Percentiles rank a stretch among this genome's conserved stretches.
phyloP scores from a whole-genome alignment of 2,888 invertebrate species.

The Isoperla grammatica region DNA sequence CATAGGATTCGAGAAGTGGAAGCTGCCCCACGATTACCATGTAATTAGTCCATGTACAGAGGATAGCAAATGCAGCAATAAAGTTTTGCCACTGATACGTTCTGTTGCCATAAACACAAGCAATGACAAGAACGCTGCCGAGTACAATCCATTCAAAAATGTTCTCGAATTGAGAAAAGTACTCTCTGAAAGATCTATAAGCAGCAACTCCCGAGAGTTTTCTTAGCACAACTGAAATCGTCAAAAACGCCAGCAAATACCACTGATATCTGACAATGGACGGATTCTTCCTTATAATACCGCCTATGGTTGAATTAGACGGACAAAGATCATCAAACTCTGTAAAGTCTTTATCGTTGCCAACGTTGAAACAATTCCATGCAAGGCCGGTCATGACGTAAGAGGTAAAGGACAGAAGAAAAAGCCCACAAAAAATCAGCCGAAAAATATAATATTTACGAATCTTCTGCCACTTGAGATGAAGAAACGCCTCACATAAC shows the following conservation, averaged over 20 bases:
- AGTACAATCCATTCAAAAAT: slow-evolving; percentile 85
- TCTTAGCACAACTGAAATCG: slow-evolving; percentile 71
- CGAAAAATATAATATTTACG: slow-evolving; percentile 80
- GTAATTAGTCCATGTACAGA: slow-evolving; percentile 83
- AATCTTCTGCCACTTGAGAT: slow-evolving; percentile 87
- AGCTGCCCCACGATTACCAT: slow-evolving; percentile 84
- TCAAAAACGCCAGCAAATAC: slow-evolving; percentile 74
- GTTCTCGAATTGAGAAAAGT: slow-evolving; percentile 77
- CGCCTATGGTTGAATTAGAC: slow-evolving; percentile 70
- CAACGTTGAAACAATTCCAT: slow-evolving; percentile 79
- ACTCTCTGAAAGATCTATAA: slow-evolving; percentile 74
- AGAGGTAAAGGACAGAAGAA: slow-evolving; percentile 71
- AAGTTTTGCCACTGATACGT: slow-evolving; percentile 82
- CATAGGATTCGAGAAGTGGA: slow-evolving; percentile 82
- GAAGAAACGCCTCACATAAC: slow-evolving; percentile 78
- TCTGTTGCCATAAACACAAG: slow-evolving; percentile 70
- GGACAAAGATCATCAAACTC: slow-evolving; percentile 53
- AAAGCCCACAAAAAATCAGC: slow-evolving; percentile 70
- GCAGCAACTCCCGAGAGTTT: slow-evolving; percentile 78
- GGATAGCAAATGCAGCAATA: slow-evolving; percentile 77
- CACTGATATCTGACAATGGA: slow-evolving; percentile 75
- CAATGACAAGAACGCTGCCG: slow-evolving; percentile 74
- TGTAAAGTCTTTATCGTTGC: slow-evolving; percentile 54
- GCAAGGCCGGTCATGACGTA: slow-evolving; percentile 78
- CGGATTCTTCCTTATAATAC: slow-evolving; percentile 67